Base-by-base conservation (phyloP, 2,113 vertebrate genomes). In the Athene noctua region DNA sequence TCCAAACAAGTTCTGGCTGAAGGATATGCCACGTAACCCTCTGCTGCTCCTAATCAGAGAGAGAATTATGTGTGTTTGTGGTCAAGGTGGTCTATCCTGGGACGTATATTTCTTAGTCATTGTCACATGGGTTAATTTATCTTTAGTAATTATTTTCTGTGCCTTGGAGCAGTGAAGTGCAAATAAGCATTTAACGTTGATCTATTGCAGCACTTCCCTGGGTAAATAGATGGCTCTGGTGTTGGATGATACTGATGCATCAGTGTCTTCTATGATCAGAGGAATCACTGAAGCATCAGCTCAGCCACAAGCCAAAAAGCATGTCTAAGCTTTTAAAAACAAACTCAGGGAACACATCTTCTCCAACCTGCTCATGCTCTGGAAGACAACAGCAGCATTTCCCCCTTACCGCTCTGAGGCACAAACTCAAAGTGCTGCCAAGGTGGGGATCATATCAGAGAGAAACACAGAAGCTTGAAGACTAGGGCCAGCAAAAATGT, bases 141-240 rank as follows among this genome's bases (percentile, higher is more conserved):
- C 94, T 94, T 74, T 86, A 54, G 81, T 94, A 97, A 97, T 97
- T 97, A 96, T 95, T 91, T 96, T 96, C 91, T 85, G 85, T 95
- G 94, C 94, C 90, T 97, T 13, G 88, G 81, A 95, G 92, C 93
- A 92, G 62, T 49, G 92, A 89, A 94, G 96, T 62, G 22, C 88
- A 96, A 97, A 96, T 92, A 93, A 95, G 87, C 72, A 65, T 92
- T 96, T 96, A 95, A 78, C 94, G 81, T 85, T 86, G 94, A 97
- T 96, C 87, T 95, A 96, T 95, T 93, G 77, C 92, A 91, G 88
- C 90, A 81, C 94, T 96, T 97, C 73, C 70, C 92, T 63, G 83
- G 72, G 82, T 97, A 92, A 94, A 96, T 92, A 52, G 91, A 95
- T 85, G 83, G 88, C 78, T 91, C 78, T 86, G 73, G 68, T 18